Base-by-base conservation (phyloP, 1,140 invertebrate species). In the Plutomurus gul region DNA sequence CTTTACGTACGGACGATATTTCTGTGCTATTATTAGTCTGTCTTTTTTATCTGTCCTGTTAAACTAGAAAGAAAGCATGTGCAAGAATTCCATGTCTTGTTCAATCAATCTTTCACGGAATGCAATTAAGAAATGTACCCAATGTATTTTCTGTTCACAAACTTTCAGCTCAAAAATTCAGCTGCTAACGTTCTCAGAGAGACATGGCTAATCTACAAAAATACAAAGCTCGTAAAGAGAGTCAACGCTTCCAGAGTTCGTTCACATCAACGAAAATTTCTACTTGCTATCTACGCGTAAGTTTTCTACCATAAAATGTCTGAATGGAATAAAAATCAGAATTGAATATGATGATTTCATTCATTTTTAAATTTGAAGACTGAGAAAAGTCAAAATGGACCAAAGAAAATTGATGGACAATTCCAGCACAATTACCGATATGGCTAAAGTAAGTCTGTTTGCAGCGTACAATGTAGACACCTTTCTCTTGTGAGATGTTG, bases 121-220 rank as follows among this genome's bases (percentile, higher is more conserved):
- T 43, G n/a, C 8, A 43, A 43, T 43, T 8, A 43, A 43, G 8
- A 39, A 37, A 11, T n/a, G 11, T 18, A 20, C 33, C n/a, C n/a
- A 70, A 70, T 27, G 60, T 25, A 33, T 70, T 74, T 39, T 43
- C 40, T 43, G 40, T n/a, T n/a, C n/a, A n/a, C n/a, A n/a, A n/a
- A 33, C 18, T 36, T 65, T 82, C 89, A 98, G 97, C 89, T 99
- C 88, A 99, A 99, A 93, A 99, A 99, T 89, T 95, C 97, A 82
- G 98, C 98, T 83, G 98, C 98, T 77, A 99, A 99, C 89, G 98
- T 99, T 80, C 90, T 99, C 82, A 90, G 98, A 85, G 98, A 99
- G 90, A 99, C 98, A 78, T 99, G 98, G 98, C 91, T 99, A 84
- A 99, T 99, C 86, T 99, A 99, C 89, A 99, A 99, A 89, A 95